Conservation (phyloP, 2,888 invertebrate genomes). For the Agelastica alni region DNA sequence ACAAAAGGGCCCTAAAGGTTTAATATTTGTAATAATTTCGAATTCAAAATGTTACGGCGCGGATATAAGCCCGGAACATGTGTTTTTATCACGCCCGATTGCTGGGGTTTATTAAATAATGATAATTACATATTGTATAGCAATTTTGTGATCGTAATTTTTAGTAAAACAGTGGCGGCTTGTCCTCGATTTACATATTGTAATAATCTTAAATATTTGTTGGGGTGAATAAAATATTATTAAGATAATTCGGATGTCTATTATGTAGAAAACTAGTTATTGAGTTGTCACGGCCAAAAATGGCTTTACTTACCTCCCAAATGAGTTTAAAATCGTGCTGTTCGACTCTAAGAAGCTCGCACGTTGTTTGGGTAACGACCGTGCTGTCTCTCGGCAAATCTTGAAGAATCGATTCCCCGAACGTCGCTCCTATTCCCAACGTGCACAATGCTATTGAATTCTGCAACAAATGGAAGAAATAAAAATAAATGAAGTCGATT, state of each 20-base stretch:
- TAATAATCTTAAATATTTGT: no score
- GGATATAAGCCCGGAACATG: neutral
- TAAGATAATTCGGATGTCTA: no score
- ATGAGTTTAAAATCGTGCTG: constrained; percentile 76
- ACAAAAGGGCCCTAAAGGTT: neutral
- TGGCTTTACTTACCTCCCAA: constrained; percentile 81
- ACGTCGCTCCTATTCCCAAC: constrained; percentile 74
- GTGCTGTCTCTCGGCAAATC: constrained; percentile 73
- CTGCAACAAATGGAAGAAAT: constrained; percentile 55
- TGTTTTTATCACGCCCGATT: neutral
- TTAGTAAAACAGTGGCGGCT: no score
- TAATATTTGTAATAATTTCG: neutral
- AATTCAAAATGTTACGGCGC: neutral
- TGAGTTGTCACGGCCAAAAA: no score
- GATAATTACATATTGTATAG: no score
- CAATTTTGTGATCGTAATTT: no score
- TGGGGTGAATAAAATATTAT: no score
- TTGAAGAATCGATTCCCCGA: constrained; percentile 76
- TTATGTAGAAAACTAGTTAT: no score
- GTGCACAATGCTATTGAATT: constrained; percentile 69
- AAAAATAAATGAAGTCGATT: neutral
- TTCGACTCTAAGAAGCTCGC: constrained; percentile 75
- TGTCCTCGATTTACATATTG: no score
- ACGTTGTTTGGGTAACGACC: constrained; percentile 73
- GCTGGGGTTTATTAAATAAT: no score